Evolutionary conservation across 2,797 vertebrate species (phyloP).

Genomic region (Takifugu ocellatus): DNA sequence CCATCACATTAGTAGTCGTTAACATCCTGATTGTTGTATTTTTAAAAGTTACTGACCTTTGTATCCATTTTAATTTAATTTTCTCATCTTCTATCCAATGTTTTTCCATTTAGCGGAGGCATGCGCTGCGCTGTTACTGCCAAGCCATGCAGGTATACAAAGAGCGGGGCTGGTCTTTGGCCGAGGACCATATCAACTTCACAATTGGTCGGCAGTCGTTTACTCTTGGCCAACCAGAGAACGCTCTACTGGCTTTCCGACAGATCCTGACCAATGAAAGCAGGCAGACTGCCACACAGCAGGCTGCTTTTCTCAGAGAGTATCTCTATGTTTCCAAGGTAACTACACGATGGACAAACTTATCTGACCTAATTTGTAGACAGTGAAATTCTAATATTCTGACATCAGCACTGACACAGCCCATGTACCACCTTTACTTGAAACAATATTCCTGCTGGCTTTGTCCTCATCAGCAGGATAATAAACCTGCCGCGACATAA

Average conservation of each 20-base stretch:
- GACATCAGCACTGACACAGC: no score
- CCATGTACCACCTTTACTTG: no score
- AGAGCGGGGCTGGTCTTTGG: constrained; percentile 93
- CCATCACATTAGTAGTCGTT: no score
- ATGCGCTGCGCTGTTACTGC: constrained; percentile 94
- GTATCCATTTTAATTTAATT: no score
- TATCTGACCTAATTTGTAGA: neutral
- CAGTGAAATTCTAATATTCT: neutral
- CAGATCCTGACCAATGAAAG: constrained; percentile 96
- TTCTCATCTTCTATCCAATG: no score
- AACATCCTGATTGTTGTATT: no score
- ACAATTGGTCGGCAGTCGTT: constrained; percentile 96
- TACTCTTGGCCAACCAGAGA: constrained; percentile 87
- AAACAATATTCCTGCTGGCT: no score
- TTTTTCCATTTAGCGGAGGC: constrained; percentile 79
- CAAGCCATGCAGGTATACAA: constrained; percentile 99
- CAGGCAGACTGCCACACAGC: constrained; percentile 89
- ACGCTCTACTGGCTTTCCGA: constrained; percentile 88
- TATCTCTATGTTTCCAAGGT: constrained; percentile 98
- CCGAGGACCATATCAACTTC: constrained; percentile 98
- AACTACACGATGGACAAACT: neutral
- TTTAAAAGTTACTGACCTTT: no score
- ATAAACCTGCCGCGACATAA: no score
- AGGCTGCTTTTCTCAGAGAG: constrained; percentile 92
- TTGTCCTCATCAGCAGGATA: no score